Evolutionary conservation across 2,113 vertebrate species (phyloP), one percentile per base, ranked within the genome.

Genomic region (Neolamprologus devosi): DNA sequence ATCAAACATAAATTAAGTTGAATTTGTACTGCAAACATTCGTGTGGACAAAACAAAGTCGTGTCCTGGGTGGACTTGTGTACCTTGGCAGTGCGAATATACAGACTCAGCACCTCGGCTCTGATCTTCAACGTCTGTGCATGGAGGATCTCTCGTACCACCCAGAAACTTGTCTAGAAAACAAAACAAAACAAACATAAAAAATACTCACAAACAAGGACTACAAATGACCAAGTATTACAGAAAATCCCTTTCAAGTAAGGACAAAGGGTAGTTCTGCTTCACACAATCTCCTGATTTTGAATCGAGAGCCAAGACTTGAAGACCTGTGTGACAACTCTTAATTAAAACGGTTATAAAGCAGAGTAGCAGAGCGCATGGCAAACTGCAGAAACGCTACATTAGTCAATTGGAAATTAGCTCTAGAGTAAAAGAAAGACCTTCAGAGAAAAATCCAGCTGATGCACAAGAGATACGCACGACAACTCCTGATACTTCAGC

Each of bases 61-160:
- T 14, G 13, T 17, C 45, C 17, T 65, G 60, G 1, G 9, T 57
- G 14, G 6, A 16, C 9, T 21, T 26, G 63, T 70, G 23, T 95
- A 99, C 99, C 98, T 99, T 99, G 5, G 98, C 99, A 88, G 98
- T 99, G 96, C 99, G 98, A 92, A 99, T 99, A 95, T 99, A 99
- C 91, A 98, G 97, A 96, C 98, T 99, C 96, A 99, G 91, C 95
- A 99, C 99, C 93, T 99, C 99, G 4, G 99, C 98, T 96, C 99
- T 96, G 95, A 99, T 99, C 97, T 99, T 99, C 96, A 99, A 95
- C 7, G 98, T 99, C 75, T 99, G 99, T 28, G 99, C 98, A 54
- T 99, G 98, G 86, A 99, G 98, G 95, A 99, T 99, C 95, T 99
- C 98, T 96, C 98, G 96, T 84, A 99, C 98, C 86, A 99, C 99